Evolutionary conservation across 2,888 invertebrate species (phyloP).

Genomic region (Phyto melanocephala): DNA sequence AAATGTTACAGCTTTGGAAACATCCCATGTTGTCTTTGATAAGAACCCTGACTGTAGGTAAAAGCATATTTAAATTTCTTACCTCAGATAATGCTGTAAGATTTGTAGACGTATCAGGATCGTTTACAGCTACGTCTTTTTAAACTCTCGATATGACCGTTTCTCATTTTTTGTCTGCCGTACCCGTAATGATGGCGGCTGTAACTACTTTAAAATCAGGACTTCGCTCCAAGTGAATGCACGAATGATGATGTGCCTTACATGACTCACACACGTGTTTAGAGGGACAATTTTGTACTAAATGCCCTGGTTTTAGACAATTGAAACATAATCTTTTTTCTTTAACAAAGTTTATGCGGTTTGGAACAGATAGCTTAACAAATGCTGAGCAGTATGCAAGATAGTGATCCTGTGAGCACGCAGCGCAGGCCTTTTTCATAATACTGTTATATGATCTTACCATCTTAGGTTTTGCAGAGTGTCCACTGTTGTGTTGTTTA

Average conservation of each 20-base stretch:
- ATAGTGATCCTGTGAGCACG: too few relatives aligned
- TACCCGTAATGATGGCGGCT: too few relatives aligned
- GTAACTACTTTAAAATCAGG: background rate
- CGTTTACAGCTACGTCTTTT: too few relatives aligned
- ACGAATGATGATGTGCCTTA: slow-evolving; percentile 26
- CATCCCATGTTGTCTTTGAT: background rate
- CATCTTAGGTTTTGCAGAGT: too few relatives aligned
- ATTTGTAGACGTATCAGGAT: background rate
- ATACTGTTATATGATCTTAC: too few relatives aligned
- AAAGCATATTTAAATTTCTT: slow-evolving; percentile 32
- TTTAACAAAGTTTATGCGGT: too few relatives aligned
- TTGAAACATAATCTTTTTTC: too few relatives aligned
- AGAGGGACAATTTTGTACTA: slow-evolving; percentile 20
- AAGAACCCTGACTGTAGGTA: slow-evolving; percentile 8
- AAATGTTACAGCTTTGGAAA: slow-evolving; percentile 16
- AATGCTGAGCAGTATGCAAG: slow-evolving; percentile 19
- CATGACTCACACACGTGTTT: slow-evolving; percentile 35
- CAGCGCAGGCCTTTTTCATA: too few relatives aligned
- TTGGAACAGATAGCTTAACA: background rate
- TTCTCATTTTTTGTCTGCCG: too few relatives aligned
- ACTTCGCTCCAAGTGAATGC: slow-evolving; percentile 3
- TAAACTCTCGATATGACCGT: too few relatives aligned
- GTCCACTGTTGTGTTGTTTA: background rate
- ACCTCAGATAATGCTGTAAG: background rate
- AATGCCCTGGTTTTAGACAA: slow-evolving; percentile 39